Evolutionary conservation across 1,140 invertebrate genomes (phyloP).

Genomic region (Holcopasites calliopsidis): DNA sequence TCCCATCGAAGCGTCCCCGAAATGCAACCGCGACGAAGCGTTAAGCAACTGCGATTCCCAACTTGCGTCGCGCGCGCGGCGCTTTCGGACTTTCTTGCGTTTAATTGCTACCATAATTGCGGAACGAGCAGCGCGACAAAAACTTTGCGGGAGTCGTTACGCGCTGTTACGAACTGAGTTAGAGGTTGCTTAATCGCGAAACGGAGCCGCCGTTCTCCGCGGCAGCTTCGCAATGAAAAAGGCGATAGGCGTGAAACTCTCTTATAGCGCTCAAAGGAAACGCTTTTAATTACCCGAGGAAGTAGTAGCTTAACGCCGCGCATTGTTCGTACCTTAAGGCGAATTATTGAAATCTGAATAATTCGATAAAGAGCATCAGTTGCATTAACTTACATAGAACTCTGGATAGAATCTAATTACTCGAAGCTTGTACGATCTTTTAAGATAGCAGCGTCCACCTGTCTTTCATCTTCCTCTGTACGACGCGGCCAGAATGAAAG

Average conservation of each 20-base stretch:
- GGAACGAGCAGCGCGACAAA: neutral
- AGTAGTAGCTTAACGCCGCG: neutral
- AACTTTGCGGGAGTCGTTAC: neutral
- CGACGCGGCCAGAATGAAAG: neutral
- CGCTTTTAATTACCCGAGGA: neutral
- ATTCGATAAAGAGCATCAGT: neutral
- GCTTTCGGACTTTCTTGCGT: conserved; percentile 1
- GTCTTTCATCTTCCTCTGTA: neutral
- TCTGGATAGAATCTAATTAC: neutral
- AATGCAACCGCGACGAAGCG: neutral
- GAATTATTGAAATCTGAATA: neutral
- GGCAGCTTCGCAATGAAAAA: too few species aligned
- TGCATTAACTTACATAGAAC: neutral
- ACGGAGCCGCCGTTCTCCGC: neutral
- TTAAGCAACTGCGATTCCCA: neutral
- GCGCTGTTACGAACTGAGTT: neutral
- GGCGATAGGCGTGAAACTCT: too few species aligned
- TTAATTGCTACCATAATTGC: conserved; percentile 7
- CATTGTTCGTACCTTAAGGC: neutral
- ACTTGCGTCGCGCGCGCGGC: neutral
- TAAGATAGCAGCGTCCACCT: neutral
- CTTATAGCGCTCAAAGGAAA: neutral
- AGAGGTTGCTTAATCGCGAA: neutral
- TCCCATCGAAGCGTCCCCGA: too few species aligned
- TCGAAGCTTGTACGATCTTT: neutral